phyloP scores from a whole-genome alignment of 2,888 invertebrate species.

The Pseudolycoriella hygida region DNA sequence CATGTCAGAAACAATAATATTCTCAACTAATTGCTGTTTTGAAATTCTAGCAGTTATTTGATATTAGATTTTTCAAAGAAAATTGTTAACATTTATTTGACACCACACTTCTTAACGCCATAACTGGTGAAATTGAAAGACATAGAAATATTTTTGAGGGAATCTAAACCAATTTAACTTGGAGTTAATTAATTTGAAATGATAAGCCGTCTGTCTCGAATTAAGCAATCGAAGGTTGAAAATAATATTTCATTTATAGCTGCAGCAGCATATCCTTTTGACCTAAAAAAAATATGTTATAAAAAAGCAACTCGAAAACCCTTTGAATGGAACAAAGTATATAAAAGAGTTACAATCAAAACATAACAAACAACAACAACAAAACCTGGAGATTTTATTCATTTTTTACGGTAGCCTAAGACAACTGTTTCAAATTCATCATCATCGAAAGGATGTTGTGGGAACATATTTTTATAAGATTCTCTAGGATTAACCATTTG shows the following conservation, averaged over 20 bases:
- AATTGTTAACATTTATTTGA: too few relatives aligned
- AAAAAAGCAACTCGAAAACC: background rate
- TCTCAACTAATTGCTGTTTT: background rate
- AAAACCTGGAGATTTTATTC: background rate
- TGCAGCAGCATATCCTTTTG: too few relatives aligned
- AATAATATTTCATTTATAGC: too few relatives aligned
- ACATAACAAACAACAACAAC: background rate
- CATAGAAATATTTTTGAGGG: too few relatives aligned
- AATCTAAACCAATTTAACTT: too few relatives aligned
- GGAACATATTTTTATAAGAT: background rate
- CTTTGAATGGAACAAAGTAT: background rate
- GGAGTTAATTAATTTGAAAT: too few relatives aligned
- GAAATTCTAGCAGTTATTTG: too few relatives aligned
- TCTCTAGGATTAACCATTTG: background rate
- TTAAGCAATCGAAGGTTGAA: too few relatives aligned
- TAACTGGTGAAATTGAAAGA: too few relatives aligned
- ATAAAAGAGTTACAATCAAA: background rate
- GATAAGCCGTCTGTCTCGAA: too few relatives aligned
- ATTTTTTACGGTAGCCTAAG: background rate
- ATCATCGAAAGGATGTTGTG: conserved; percentile 1
- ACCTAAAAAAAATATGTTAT: too few relatives aligned
- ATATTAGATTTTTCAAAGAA: background rate
- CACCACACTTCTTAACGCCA: too few relatives aligned
- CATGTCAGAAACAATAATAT: background rate
- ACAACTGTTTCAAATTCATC: background rate